Percentiles rank a stretch among this genome's conserved stretches.
phyloP scores from a whole-genome alignment of 2,888 invertebrate genomes.

The Dryococelus australis region DNA sequence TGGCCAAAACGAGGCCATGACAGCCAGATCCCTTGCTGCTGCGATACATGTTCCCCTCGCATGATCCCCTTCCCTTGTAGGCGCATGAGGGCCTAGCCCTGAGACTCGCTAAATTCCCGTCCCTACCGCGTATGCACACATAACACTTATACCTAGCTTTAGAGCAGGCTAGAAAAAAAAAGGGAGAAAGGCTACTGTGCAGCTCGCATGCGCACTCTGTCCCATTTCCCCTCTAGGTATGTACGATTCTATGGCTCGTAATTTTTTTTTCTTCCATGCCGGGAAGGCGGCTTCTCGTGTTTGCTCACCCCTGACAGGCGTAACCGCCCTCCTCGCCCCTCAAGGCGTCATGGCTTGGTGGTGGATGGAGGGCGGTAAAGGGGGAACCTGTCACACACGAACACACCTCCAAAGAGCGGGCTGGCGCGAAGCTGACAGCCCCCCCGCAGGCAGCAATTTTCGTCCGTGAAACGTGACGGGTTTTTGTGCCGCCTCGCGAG shows the following conservation, averaged over 20 bases:
- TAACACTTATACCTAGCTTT: too few species aligned
- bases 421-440: background rate
- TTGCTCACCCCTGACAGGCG: background rate
- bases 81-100: too few species aligned
- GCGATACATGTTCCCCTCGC: too few species aligned
- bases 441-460: background rate
- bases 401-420: background rate
- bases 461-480: conserved; percentile 4
- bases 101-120: too few species aligned
- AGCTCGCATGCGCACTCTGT: background rate
- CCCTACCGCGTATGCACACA: too few species aligned
- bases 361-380: background rate
- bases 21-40: too few species aligned
- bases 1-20: too few species aligned
- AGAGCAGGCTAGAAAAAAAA: too few species aligned
- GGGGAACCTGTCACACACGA: conserved; percentile 10
- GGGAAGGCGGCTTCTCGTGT: background rate
- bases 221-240: conserved; percentile 26
- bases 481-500: conserved; percentile 17
- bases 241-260: conserved; percentile 18
- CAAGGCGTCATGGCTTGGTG: background rate
- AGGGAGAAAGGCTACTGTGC: too few species aligned
- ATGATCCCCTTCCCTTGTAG: too few species aligned
- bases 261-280: conserved; percentile 38
- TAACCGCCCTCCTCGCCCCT: background rate